Percentiles rank a stretch among this genome's conserved stretches.
phyloP scores from a whole-genome alignment of 2,113 vertebrate genomes.

The Mixornis gularis region DNA sequence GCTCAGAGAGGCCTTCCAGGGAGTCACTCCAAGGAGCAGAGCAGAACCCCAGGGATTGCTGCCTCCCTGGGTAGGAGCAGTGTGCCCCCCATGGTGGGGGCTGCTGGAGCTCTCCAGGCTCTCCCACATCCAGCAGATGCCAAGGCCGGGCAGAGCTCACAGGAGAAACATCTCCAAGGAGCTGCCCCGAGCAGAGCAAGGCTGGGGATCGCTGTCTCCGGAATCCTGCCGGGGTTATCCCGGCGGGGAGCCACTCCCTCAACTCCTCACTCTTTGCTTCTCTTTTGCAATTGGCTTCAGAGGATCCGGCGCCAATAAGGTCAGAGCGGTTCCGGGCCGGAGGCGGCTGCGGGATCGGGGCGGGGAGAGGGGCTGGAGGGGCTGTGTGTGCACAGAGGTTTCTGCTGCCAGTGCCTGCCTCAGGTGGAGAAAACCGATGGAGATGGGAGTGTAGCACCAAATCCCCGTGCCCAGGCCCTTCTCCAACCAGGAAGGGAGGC shows the following conservation, averaged over 20 bases:
- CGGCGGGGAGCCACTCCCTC: neutral
- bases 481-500: neutral
- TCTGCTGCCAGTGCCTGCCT: conserved; percentile 30
- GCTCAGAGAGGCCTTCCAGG: neutral
- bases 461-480: accelerated
- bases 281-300: conserved; percentile 76
- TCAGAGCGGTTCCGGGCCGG: conserved; percentile 41
- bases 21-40: neutral
- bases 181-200: neutral
- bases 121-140: neutral
- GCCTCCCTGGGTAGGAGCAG: neutral
- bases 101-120: neutral
- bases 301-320: conserved; percentile 71
- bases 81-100: neutral
- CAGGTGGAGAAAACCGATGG: accelerated
- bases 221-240: neutral
- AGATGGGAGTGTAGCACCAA: neutral
- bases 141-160: neutral
- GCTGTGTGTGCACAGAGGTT: neutral
- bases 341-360: neutral
- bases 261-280: conserved; percentile 70
- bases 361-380: neutral
- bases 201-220: neutral
- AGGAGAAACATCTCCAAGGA: accelerated
- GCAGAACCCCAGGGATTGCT: neutral